phyloP scores from a whole-genome alignment of 2,888 invertebrate species.

The Margaritifera margaritifera region DNA sequence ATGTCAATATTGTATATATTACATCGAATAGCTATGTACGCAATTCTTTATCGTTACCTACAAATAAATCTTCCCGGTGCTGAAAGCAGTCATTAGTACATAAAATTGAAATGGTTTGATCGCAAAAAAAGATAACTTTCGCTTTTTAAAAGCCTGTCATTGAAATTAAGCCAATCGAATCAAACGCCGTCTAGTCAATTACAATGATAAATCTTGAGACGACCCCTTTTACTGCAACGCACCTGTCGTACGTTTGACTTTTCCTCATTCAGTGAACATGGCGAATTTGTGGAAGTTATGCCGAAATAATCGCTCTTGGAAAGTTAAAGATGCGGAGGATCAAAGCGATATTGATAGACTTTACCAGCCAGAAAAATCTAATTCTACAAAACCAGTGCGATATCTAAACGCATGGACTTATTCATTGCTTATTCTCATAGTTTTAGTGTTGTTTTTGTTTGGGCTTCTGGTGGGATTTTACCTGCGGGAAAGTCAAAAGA shows the following conservation, averaged over 20 bases:
- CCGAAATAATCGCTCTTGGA: constrained; percentile 45
- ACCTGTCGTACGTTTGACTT: constrained; percentile 9
- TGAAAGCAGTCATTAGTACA: too few relatives aligned
- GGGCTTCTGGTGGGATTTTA: constrained; percentile 58
- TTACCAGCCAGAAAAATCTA: constrained; percentile 30
- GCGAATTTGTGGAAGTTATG: constrained; percentile 36
- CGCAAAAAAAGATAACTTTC: too few relatives aligned
- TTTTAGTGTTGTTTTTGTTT: constrained; percentile 52
- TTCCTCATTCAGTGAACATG: constrained; percentile 34
- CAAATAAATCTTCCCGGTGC: too few relatives aligned
- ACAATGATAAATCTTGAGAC: constrained; percentile 11
- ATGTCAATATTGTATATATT: too few relatives aligned
- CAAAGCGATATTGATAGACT: constrained; percentile 38
- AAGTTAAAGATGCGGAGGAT: constrained; percentile 40
- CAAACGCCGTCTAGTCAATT: too few relatives aligned
- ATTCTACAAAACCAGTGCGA: constrained; percentile 28
- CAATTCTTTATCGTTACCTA: too few relatives aligned
- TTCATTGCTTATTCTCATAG: constrained; percentile 42
- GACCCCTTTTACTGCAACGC: constrained; percentile 23
- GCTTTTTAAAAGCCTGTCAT: too few relatives aligned
- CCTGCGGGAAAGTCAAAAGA: constrained; percentile 48
- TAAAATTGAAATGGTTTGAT: too few relatives aligned
- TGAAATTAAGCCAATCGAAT: too few relatives aligned
- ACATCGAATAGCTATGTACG: too few relatives aligned
- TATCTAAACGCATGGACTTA: constrained; percentile 48